Percentiles rank a stretch among this genome's conserved stretches.
Conservation (phyloP, 2,113 vertebrate genomes). For the Gadus chalcogrammus region DNA sequence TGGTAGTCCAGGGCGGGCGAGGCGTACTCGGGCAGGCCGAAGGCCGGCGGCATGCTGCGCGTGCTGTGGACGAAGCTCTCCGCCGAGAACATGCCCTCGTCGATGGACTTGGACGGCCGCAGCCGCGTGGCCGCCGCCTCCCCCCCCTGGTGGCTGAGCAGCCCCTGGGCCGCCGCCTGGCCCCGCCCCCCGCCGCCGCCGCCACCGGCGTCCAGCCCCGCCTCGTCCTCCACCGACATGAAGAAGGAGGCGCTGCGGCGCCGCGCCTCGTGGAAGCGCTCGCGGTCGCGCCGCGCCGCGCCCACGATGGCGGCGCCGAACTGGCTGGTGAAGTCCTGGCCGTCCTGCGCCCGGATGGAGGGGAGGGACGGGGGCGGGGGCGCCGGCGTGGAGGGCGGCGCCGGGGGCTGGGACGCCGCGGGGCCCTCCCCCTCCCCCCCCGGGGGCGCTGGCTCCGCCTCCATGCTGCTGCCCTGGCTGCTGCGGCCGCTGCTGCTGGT, state of each 20-base stretch:
- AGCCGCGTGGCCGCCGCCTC: constrained; percentile 72
- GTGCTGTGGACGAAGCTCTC: constrained; percentile 85
- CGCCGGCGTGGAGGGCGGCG: constrained; percentile 77
- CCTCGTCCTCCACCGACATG: constrained; percentile 85
- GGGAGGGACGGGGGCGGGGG: constrained; percentile 70
- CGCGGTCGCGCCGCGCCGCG: constrained; percentile 84
- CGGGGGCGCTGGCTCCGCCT: constrained; percentile 72
- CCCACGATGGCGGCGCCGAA: constrained; percentile 90
- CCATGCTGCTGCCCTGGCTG: constrained; percentile 91
- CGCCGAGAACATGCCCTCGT: constrained; percentile 90
- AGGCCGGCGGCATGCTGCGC: constrained; percentile 78
- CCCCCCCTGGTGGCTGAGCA: constrained; percentile 59
- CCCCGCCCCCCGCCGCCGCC: constrained; percentile 55
- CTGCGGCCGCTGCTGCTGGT: constrained; percentile 93
- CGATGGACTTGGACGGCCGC: constrained; percentile 88
- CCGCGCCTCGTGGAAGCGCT: constrained; percentile 85
- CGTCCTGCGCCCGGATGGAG: constrained; percentile 71
- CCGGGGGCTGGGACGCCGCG: constrained; percentile 79
- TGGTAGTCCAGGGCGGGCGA: constrained; percentile 71
- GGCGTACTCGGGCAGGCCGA: constrained; percentile 76
- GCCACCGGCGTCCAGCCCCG: constrained; percentile 44
- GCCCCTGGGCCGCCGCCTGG: constrained; percentile 64
- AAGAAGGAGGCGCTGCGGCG: constrained; percentile 86
- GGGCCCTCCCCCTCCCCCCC: constrained; percentile 67
- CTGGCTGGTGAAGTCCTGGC: constrained; percentile 87